Evolutionary conservation across 2,113 vertebrate genomes (phyloP).

Genomic region (Caretta caretta): DNA sequence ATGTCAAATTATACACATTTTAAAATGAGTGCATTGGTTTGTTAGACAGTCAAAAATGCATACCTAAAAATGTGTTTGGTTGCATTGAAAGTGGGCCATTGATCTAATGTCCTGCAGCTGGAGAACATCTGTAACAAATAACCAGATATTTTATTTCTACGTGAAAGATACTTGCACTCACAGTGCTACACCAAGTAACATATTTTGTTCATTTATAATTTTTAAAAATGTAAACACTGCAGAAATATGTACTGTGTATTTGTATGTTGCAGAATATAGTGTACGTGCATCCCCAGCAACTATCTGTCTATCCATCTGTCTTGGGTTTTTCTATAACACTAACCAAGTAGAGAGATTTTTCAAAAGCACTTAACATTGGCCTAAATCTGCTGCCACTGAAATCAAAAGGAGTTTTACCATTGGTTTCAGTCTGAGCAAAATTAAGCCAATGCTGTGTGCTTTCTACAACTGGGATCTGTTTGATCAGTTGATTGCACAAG

Average conservation of each 20-base stretch:
- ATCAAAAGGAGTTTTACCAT: accelerated
- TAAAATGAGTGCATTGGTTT: constrained; percentile 69
- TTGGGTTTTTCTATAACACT: background rate
- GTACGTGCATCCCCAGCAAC: background rate
- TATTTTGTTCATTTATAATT: constrained; percentile 14
- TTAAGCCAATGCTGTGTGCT: background rate
- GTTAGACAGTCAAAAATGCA: constrained; percentile 70
- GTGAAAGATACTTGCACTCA: constrained; percentile 64
- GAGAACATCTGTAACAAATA: constrained; percentile 78
- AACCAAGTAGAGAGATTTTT: background rate
- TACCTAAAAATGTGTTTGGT: constrained; percentile 71
- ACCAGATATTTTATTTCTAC: constrained; percentile 58
- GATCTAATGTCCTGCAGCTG: constrained; percentile 75
- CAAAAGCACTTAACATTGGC: background rate
- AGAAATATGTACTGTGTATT: background rate
- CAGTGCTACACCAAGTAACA: constrained; percentile 79
- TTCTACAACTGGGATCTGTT: background rate
- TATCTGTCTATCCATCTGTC: background rate
- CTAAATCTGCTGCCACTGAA: background rate
- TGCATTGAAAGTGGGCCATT: constrained; percentile 68
- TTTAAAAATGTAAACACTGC: background rate
- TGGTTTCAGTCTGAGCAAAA: background rate
- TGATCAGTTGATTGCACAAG: accelerated
- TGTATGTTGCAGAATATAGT: background rate
- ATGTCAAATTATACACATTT: constrained; percentile 69